phyloP scores from a whole-genome alignment of 2,113 vertebrate species.

The Rhinogobius similis region DNA sequence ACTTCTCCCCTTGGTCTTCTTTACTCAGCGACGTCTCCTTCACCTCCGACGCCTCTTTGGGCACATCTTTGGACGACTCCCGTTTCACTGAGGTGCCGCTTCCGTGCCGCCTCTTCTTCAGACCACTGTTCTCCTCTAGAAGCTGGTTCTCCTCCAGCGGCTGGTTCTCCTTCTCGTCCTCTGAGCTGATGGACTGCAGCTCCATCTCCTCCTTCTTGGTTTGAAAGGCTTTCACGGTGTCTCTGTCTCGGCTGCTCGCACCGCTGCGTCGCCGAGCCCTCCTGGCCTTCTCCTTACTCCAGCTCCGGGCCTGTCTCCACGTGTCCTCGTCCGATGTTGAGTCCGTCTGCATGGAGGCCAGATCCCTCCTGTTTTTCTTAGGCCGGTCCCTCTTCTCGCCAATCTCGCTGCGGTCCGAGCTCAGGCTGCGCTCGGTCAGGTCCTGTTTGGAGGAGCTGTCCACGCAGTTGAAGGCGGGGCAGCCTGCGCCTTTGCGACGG shows the following conservation, averaged over 20 bases:
- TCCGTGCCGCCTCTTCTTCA: constrained; percentile 56
- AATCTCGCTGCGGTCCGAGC: constrained; percentile 53
- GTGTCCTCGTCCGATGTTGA: constrained; percentile 82
- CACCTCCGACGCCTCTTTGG: constrained; percentile 23
- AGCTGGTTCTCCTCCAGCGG: constrained; percentile 36
- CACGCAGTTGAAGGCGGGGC: constrained; percentile 64
- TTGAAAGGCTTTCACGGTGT: constrained; percentile 15
- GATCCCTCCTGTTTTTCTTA: constrained; percentile 62
- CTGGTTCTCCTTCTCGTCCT: constrained; percentile 56
- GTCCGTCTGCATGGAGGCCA: constrained; percentile 64
- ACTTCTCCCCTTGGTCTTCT: constrained; percentile 38
- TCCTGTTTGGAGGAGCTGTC: constrained; percentile 63
- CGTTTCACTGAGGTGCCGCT: constrained; percentile 29
- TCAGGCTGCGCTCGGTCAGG: constrained; percentile 34
- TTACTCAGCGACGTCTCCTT: constrained; percentile 27
- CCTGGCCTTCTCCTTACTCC: constrained; percentile 82
- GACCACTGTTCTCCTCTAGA: constrained; percentile 46
- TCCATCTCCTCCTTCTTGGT: constrained; percentile 62
- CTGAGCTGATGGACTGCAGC: constrained; percentile 74
- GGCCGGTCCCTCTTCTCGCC: constrained; percentile 57
- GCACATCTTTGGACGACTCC: constrained; percentile 21
- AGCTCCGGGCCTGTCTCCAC: constrained; percentile 82
- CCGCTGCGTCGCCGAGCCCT: constrained; percentile 74
- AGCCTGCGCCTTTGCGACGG: constrained; percentile 78
- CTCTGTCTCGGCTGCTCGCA: constrained; percentile 58